These are phyloP conservation scores for Brienomyrus brachyistius DNA, from an alignment of 2,113 vertebrate genomes.

Conservation along the genomic window DNA sequence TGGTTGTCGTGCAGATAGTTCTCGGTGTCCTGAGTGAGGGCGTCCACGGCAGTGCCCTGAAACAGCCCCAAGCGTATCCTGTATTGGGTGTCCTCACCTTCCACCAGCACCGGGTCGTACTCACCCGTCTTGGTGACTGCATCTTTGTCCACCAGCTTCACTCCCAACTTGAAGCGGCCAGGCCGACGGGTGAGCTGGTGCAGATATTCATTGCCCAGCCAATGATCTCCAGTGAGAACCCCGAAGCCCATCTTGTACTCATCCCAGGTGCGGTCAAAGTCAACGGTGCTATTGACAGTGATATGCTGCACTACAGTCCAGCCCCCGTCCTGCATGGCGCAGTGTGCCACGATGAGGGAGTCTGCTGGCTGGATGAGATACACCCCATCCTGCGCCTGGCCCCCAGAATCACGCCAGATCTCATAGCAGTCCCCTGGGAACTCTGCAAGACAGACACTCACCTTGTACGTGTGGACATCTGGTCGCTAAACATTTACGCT, in stretches of 20 bases:
- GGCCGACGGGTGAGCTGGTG: conserved; percentile 62
- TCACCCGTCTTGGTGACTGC: conserved; percentile 62
- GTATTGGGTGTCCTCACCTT: conserved; percentile 67
- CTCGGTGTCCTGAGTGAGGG: conserved; percentile 71
- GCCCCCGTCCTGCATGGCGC: conserved; percentile 78
- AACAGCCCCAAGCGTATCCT: conserved; percentile 71
- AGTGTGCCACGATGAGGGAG: conserved; percentile 60
- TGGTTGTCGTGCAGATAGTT: conserved; percentile 84
- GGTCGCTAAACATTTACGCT: not conserved
- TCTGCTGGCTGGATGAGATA: conserved; percentile 70
- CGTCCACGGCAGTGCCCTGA: conserved; percentile 66
- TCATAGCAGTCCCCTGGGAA: conserved; percentile 73
- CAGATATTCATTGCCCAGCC: conserved; percentile 75
- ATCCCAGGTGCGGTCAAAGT: conserved; percentile 75
- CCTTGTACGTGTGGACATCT: not conserved
- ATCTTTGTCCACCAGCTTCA: conserved; percentile 70
- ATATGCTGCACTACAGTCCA: conserved; percentile 86
- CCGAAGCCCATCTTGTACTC: conserved; percentile 80
- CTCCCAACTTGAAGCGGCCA: conserved; percentile 55
- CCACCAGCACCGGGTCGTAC: conserved; percentile 68
- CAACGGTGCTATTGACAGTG: conserved; percentile 72
- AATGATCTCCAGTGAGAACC: conserved; percentile 66
- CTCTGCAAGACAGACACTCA: conserved; percentile 45
- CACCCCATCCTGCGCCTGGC: conserved; percentile 64
- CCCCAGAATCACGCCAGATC: conserved; percentile 66